Evolutionary conservation across 1,140 invertebrate species (phyloP).

Genomic region (Hormaphis cornu): DNA sequence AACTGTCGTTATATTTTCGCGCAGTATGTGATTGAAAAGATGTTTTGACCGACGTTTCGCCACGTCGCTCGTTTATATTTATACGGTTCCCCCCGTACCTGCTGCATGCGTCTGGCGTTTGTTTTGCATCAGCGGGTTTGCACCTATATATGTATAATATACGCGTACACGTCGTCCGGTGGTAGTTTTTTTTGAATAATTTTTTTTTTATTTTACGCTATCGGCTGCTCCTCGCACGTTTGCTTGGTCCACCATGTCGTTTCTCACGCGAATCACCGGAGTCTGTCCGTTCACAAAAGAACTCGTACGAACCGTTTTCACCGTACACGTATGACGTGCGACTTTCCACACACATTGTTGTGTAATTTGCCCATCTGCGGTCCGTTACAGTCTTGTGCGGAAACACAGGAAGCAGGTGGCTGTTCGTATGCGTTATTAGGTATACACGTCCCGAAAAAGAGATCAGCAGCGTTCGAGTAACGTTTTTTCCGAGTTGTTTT

Average conservation of each 20-base stretch:
- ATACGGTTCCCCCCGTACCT: neutral
- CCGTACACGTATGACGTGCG: neutral
- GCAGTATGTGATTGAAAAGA: neutral
- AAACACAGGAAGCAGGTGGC: constrained; percentile 29
- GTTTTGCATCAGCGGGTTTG: constrained; percentile 20
- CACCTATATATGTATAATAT: too few species aligned
- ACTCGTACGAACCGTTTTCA: too few species aligned
- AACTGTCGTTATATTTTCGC: neutral
- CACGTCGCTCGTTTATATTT: neutral
- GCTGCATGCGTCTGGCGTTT: constrained; percentile 19
- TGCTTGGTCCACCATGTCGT: neutral
- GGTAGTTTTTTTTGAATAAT: too few species aligned
- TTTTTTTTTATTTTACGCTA: too few species aligned
- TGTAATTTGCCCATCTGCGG: constrained; percentile 20
- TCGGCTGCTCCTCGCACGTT: too few species aligned
- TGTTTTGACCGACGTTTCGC: constrained; percentile 14
- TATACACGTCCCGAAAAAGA: neutral
- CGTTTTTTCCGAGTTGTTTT: neutral
- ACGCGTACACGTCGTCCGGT: too few species aligned
- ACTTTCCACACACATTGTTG: neutral
- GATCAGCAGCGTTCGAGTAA: neutral
- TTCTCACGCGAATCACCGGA: constrained; percentile 30
- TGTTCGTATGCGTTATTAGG: neutral
- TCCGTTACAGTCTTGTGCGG: constrained; percentile 21
- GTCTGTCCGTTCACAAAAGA: constrained; percentile 14